Conservation (phyloP, 2,797 vertebrate genomes). For the Molossus alvarezi region DNA sequence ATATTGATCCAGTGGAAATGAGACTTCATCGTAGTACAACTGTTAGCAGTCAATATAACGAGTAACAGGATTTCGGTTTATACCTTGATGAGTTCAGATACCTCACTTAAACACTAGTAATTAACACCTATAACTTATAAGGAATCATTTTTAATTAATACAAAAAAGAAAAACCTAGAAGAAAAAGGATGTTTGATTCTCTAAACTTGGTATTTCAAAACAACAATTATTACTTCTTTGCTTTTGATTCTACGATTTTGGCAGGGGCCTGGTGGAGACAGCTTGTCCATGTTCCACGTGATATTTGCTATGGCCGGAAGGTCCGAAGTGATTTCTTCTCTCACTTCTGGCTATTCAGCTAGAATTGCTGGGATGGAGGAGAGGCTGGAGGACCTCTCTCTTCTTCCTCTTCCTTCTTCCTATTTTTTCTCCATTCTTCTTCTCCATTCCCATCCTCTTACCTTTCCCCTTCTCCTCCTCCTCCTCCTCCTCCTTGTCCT, state of each 20-base stretch:
- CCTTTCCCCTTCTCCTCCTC: too few relatives aligned
- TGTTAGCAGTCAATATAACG: background rate
- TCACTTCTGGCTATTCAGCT: constrained; percentile 46
- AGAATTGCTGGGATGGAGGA: background rate
- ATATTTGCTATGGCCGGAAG: constrained; percentile 48
- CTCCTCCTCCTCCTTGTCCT: background rate
- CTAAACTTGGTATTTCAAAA: background rate
- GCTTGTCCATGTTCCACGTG: constrained; percentile 15
- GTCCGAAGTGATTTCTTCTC: constrained; percentile 35
- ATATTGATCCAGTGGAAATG: background rate
- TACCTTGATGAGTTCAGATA: background rate
- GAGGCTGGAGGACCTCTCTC: background rate
- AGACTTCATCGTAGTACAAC: background rate
- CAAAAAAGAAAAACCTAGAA: background rate
- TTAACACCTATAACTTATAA: background rate
- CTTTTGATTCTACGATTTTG: constrained; percentile 56
- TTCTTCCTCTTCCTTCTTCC: too few relatives aligned
- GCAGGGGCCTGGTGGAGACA: background rate
- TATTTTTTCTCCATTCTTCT: background rate
- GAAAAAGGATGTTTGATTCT: background rate
- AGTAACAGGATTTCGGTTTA: background rate
- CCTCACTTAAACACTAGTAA: background rate
- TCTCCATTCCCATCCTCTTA: too few relatives aligned
- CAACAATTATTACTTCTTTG: background rate
- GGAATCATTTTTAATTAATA: background rate